Percentiles rank a stretch among this genome's conserved stretches.
phyloP scores from a whole-genome alignment of 30 jellyfish, hydroid and myxozoan genomes.

The Aurelia sp. region DNA sequence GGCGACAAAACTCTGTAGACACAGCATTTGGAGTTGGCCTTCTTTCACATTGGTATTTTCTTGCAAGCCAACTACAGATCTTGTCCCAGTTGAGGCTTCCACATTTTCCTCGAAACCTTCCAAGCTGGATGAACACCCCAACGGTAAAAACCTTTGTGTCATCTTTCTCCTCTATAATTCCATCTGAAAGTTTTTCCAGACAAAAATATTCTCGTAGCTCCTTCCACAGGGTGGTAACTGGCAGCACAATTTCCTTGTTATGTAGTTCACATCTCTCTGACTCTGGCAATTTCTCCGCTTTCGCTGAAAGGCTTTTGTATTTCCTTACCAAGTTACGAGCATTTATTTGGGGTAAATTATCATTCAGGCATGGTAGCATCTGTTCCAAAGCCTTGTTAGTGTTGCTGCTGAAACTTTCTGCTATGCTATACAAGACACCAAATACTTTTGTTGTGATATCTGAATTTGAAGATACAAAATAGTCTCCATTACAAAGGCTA shows the following conservation, averaged over 20 bases:
- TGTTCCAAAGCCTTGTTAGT: slow-evolving; percentile 1
- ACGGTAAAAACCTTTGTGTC: too few species aligned
- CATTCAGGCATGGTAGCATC: slow-evolving; percentile 1
- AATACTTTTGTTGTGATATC: background rate
- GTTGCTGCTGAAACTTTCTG: background rate
- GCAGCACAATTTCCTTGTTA: background rate
- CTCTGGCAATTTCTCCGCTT: slow-evolving; percentile 4
- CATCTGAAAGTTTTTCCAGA: too few species aligned
- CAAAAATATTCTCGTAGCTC: too few species aligned
- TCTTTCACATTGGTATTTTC: too few species aligned
- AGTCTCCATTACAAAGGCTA: background rate
- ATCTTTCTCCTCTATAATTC: too few species aligned
- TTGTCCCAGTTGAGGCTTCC: too few species aligned
- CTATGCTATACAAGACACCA: background rate
- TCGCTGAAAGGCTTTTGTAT: background rate
- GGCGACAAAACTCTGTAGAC: too few species aligned
- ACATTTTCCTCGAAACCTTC: too few species aligned
- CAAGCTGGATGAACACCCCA: too few species aligned
- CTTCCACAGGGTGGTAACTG: too few species aligned
- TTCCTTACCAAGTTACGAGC: slow-evolving; percentile 1
- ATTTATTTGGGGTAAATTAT: background rate
- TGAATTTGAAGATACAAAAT: background rate
- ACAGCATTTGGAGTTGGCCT: too few species aligned
- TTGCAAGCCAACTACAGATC: too few species aligned
- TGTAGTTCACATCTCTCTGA: background rate